Conservation (phyloP, 2,113 vertebrate genomes). For the Paraplagusia blochii region DNA sequence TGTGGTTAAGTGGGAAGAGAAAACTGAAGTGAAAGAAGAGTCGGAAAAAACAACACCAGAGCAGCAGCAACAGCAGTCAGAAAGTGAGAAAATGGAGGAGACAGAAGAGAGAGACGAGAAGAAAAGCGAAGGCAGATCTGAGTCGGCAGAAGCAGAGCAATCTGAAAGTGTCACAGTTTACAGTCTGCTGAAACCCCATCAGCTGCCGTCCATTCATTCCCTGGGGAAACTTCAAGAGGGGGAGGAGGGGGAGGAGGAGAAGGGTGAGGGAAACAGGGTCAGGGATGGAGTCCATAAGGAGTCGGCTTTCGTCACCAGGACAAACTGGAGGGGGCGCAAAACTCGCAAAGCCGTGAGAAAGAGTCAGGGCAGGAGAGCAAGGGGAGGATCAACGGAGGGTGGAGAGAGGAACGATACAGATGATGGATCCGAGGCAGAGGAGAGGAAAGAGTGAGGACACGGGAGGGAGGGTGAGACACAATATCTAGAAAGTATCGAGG, state of each 20-base stretch:
- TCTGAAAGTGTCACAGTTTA: background rate
- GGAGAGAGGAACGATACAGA: conserved; percentile 1
- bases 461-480: background rate
- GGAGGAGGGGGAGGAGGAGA: conserved; percentile 7
- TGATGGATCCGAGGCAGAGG: background rate
- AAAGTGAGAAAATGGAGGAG: background rate
- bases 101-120: background rate
- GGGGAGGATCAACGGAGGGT: background rate
- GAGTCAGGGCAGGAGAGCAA: conserved; percentile 31
- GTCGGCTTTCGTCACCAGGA: background rate
- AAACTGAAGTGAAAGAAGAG: conserved; percentile 26
- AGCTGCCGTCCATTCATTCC: conserved; percentile 5
- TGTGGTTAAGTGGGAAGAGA: background rate
- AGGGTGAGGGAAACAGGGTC: conserved; percentile 9
- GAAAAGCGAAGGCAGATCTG: background rate
- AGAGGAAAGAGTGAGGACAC: background rate
- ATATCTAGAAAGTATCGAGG: background rate
- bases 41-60: background rate
- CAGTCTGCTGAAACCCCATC: conserved; percentile 2
- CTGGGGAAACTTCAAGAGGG: conserved; percentile 8
- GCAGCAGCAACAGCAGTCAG: background rate
- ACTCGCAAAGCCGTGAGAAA: conserved; percentile 53
- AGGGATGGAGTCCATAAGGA: background rate
- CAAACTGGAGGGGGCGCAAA: conserved; percentile 53
- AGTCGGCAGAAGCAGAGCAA: background rate